A percentile compares a stretch with the other conserved stretches of the same genome.
phyloP scores from a whole-genome alignment of 2,113 vertebrate species.

The Lethenteron reissneri region DNA sequence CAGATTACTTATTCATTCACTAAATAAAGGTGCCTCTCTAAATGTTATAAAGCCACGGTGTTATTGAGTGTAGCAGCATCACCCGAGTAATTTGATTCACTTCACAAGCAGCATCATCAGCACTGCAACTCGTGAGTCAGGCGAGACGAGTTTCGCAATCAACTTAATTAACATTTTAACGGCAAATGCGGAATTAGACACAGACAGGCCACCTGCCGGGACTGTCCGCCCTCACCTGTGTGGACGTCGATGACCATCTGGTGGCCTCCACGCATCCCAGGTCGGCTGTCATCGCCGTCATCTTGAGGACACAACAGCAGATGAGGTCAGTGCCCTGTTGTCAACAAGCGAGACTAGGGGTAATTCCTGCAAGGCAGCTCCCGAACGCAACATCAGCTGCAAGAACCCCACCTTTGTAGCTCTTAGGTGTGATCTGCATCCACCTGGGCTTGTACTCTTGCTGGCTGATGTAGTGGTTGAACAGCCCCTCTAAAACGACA shows the following conservation, averaged over 20 bases:
- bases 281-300: constrained; percentile 76
- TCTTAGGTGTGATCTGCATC: constrained; percentile 96
- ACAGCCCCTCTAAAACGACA: constrained; percentile 52
- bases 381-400: no score
- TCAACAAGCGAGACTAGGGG: neutral
- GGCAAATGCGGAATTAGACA: no score
- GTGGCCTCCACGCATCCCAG: constrained; percentile 94
- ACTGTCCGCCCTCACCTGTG: constrained; percentile 39
- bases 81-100: no score
- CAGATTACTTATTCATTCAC: no score
- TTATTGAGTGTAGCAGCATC: no score
- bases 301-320: constrained; percentile 22
- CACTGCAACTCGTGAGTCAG: no score
- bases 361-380: neutral
- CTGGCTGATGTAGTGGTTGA: constrained; percentile 98
- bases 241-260: constrained; percentile 99
- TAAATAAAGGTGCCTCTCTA: no score
- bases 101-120: no score
- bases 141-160: neutral
- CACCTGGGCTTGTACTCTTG: constrained; percentile 96
- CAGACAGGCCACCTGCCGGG: no score
- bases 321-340: neutral
- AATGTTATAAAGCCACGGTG: no score
- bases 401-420: constrained; percentile 54
- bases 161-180: neutral